These are phyloP conservation scores for Malthinus seriepunctatus DNA, from an alignment of 2,888 invertebrate species.

Conservation along the genomic window DNA sequence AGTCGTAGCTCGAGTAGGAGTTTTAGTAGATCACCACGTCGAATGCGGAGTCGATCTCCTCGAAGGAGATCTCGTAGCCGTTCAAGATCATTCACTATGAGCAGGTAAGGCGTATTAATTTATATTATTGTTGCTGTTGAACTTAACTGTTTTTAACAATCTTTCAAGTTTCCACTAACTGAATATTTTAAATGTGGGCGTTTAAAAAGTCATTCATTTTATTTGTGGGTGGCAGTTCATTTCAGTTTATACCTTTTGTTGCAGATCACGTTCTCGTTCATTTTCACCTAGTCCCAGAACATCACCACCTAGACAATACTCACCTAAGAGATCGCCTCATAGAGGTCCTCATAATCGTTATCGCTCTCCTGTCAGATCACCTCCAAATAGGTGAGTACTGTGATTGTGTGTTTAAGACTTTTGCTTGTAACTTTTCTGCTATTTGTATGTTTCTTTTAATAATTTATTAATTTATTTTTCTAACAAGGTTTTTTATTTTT, in stretches of 20 bases:
- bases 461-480: not conserved
- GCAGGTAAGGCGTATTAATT: constrained; percentile 53
- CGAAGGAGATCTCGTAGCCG: constrained; percentile 46
- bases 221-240: constrained; percentile 7
- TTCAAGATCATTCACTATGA: constrained; percentile 58
- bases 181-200: too few relatives aligned
- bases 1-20: constrained; percentile 57
- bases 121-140: too few relatives aligned
- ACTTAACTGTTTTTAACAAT: not conserved
- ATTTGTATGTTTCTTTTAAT: too few relatives aligned
- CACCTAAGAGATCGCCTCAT: constrained; percentile 47
- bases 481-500: constrained; percentile 14
- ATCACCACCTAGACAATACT: constrained; percentile 51
- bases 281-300: constrained; percentile 61
- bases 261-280: constrained; percentile 68
- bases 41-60: constrained; percentile 53
- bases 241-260: constrained; percentile 30
- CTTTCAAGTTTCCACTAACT: too few relatives aligned
- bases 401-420: not conserved
- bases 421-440: not conserved
- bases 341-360: constrained; percentile 53
- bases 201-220: not conserved
- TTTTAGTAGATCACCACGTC: constrained; percentile 53
- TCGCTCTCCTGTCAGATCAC: constrained; percentile 57
- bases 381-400: constrained; percentile 48